Evolutionary conservation across 2,113 vertebrate genomes (phyloP), one percentile per base, ranked within the genome.

Genomic region (Callaeas wilsoni): DNA sequence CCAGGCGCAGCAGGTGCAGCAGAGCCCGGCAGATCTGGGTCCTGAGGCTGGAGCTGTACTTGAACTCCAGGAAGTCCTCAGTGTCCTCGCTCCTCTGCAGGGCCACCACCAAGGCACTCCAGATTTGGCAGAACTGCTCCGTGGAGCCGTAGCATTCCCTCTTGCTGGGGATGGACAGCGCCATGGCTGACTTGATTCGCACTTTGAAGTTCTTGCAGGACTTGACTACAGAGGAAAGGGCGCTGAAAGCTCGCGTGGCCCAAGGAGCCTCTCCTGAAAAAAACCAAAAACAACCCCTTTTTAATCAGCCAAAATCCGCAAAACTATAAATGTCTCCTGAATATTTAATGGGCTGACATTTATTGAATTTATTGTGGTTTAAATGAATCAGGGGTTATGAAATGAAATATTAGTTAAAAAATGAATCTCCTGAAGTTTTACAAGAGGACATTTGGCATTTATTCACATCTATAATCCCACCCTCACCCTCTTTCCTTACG

Each of bases 121-220:
- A 99, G 93, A 99, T 98, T 11, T 96, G 94, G 37, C 86, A 64
- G 27, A 99, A 99, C 65, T 98, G 98, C 67, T 97, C 87, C 0
- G 90, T 56, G 46, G 98, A 97, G 12, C 99, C 99, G 0, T 99
- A 99, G 89, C 97, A 97, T 4, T 96, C 82, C 56, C 99, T 98
- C 47, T 6, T 94, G 64, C 93, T 26, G 0, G 99, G 99, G 55
- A 99, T 83, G 1, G 99, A 97, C 57, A 99, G 98, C 14, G 99
- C 99, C 8, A 98, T 98, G 1, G 99, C 99, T 0, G 99, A 99
- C 84, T 99, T 98, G 97, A 99, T 99, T 20, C 99, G 98, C 32
- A 99, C 99, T 96, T 99, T 99, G 91, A 99, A 99, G 97, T 99
- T 99, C 97, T 99, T 99, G 96, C 99, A 99, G 39, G 99, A 99